phyloP scores from a whole-genome alignment of 2,797 vertebrate genomes.

The Heteromormyrus szaboi region DNA sequence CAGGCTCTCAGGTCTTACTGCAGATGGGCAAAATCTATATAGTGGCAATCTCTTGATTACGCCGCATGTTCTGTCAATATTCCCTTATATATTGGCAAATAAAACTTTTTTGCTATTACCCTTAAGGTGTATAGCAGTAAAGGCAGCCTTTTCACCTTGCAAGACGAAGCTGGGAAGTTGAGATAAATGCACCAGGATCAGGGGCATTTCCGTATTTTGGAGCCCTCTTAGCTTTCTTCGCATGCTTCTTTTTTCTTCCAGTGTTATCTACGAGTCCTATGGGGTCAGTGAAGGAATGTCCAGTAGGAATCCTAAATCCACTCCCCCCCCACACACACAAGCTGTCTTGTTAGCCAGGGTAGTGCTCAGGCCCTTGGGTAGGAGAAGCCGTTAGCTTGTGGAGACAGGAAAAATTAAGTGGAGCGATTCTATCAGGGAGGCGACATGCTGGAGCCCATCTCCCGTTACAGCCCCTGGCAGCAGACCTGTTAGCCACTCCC shows the following conservation, averaged over 20 bases:
- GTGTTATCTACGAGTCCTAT: not conserved
- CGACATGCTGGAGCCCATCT: not conserved
- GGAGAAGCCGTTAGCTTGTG: not conserved
- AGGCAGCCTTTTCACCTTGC: not conserved
- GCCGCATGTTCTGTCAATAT: not conserved
- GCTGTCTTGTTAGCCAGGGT: constrained; percentile 7
- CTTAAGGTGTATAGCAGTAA: not conserved
- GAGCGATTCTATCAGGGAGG: constrained; percentile 4
- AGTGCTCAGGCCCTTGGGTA: not conserved
- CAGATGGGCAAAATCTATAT: not conserved
- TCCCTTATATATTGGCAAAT: not conserved
- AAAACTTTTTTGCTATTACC: not conserved
- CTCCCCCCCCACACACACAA: not conserved
- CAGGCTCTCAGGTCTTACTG: not conserved
- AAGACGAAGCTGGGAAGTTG: not conserved
- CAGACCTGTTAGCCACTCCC: not conserved
- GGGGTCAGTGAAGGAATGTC: not conserved
- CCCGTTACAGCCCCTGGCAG: not conserved
- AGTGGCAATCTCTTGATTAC: not conserved
- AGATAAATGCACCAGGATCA: not conserved
- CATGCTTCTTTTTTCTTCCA: not conserved
- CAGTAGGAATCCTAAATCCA: not conserved
- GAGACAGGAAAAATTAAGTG: constrained; percentile 31
- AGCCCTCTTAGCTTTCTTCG: not conserved
- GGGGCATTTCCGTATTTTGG: not conserved